Base-by-base conservation (phyloP, 2,113 vertebrate genomes). In the Heptranchias perlo region DNA sequence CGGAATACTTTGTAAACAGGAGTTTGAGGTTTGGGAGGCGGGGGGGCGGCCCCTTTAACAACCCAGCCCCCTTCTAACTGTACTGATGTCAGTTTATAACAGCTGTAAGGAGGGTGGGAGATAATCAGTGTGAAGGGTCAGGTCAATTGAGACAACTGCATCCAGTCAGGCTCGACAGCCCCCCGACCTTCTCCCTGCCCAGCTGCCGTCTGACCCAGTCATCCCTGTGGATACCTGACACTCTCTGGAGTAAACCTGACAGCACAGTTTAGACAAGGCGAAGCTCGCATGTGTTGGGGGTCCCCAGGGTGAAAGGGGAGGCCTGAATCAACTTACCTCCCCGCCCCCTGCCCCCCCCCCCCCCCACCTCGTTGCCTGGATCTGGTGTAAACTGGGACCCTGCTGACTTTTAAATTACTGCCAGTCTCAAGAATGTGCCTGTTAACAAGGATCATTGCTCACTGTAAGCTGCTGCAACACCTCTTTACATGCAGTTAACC, bases 61-160 rank as follows among this genome's bases (percentile, higher is more conserved):
- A 82, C 16, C n/a, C 78, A 47, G 39, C 13, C 4, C 78, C 78
- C 78, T 82, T 82, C 44, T 44, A 82, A 82, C 78, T 21, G 78
- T 82, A 44, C 16, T 39, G 78, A 82, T 82, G 78, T 16, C 78
- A 82, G 39, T 39, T 82, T 82, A 4, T 44, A 82, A 82, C 78
- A 82, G 78, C 78, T 82, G 78, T 82, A 82, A 44, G 78, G 78
- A 82, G 13, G 76, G n/a, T 44, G 76, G 44, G 76, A 82, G 78
- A 39, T 82, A 47, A 82, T 82, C 78, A 5, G 78, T 44, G 78
- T 82, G 78, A 82, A 82, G 78, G 78, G 78, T 82, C 78, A 82
- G 78, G 78, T 82, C 78, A 82, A 47, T 82, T 47, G 78, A 82
- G 78, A 82, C 78, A 82, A 82, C 78, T 82, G 78, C 78, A 82